These are phyloP conservation scores for Umimayanthus chanpuru DNA, from an alignment of 92 coral and sea anemone genomes.

Conservation along the genomic window DNA sequence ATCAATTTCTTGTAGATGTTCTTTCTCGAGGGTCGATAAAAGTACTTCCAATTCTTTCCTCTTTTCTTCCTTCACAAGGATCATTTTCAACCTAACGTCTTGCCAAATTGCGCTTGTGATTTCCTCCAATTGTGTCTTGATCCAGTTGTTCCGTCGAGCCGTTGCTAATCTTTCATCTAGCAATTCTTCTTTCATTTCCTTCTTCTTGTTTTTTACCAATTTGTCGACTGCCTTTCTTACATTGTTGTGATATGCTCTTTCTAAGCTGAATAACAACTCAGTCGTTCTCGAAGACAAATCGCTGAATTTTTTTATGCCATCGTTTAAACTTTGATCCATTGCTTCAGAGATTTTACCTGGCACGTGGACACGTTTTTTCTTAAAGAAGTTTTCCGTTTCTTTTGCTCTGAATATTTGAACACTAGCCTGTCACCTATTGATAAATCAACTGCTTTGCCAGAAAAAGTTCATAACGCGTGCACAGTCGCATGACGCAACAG, in stretches of 20 bases:
- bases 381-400: not conserved
- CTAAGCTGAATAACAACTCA: conserved; percentile 14
- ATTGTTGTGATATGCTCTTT: conserved; percentile 28
- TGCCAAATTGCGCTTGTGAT: conserved; percentile 39
- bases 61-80: conserved; percentile 30
- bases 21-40: conserved; percentile 32
- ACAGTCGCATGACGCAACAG: conserved; percentile 9
- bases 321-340: conserved; percentile 13
- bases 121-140: conserved; percentile 35
- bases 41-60: conserved; percentile 28
- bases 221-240: not conserved
- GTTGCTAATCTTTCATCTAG: conserved; percentile 3
- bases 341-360: not conserved
- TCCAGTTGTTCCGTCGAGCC: conserved; percentile 21
- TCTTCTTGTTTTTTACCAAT: not conserved
- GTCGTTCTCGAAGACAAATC: conserved; percentile 8
- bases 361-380: not conserved
- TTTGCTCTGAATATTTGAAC: conserved; percentile 6
- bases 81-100: conserved; percentile 31
- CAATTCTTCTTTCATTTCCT: conserved; percentile 25
- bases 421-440: not conserved
- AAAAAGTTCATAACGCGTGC: not conserved
- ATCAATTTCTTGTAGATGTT: conserved; percentile 16
- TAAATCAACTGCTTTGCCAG: not conserved
- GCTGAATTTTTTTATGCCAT: conserved; percentile 1